These are phyloP conservation scores for Perca fluviatilis DNA, from an alignment of 2,113 vertebrate species.

Conservation along the genomic window DNA sequence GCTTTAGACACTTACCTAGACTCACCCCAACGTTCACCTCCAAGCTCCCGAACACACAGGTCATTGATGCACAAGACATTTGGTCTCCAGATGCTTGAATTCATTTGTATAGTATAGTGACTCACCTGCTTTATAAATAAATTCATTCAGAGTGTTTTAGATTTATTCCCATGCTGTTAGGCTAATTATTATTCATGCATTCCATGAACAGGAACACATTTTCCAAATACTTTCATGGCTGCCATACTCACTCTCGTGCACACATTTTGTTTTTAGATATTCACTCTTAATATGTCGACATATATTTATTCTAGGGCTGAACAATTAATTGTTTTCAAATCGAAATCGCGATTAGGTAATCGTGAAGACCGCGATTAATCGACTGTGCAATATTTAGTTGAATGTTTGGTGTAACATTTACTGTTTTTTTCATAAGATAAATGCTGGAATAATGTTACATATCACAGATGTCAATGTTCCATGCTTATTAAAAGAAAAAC, in stretches of 20 bases:
- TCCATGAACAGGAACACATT: slow-evolving; percentile 44
- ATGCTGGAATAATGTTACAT: too few relatives aligned
- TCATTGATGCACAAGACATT: slow-evolving; percentile 57
- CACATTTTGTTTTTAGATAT: slow-evolving; percentile 12
- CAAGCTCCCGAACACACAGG: slow-evolving; percentile 31
- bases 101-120: slow-evolving; percentile 34
- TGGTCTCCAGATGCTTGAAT: slow-evolving; percentile 67
- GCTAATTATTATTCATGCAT: slow-evolving; percentile 41
- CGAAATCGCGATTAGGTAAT: too few relatives aligned
- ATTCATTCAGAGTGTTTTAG: slow-evolving; percentile 27
- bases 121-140: slow-evolving; percentile 37
- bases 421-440: too few relatives aligned
- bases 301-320: background rate
- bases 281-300: background rate
- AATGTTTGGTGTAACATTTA: too few relatives aligned
- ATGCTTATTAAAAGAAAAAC: too few relatives aligned
- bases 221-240: slow-evolving; percentile 12
- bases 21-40: slow-evolving; percentile 32
- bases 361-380: too few relatives aligned
- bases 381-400: too few relatives aligned
- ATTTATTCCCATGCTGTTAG: slow-evolving; percentile 32
- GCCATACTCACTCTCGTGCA: slow-evolving; percentile 3
- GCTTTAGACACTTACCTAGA: slow-evolving; percentile 31
- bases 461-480: too few relatives aligned
- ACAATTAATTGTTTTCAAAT: too few relatives aligned